Evolutionary conservation across 2,797 vertebrate genomes (phyloP).

Genomic region (Salmo trutta): DNA sequence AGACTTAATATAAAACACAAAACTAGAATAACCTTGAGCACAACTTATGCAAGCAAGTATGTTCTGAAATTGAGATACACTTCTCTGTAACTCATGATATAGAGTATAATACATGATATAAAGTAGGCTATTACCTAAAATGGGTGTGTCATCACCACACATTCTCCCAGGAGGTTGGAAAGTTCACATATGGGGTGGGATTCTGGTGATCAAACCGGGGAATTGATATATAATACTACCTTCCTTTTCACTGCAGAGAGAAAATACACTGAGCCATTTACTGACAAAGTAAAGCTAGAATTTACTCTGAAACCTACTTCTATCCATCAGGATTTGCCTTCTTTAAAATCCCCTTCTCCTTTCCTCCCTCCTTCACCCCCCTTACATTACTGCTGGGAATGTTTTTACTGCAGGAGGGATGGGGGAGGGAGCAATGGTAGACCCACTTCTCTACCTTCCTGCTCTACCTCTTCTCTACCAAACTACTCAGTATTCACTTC

Average conservation of each 20-base stretch:
- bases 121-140: too few species aligned
- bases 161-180: background rate
- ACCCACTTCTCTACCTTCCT: background rate
- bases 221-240: background rate
- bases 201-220: background rate
- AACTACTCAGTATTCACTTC: background rate
- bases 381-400: conserved; percentile 40
- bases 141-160: too few species aligned
- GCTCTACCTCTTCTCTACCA: conserved; percentile 9
- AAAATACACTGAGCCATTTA: background rate
- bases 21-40: too few species aligned
- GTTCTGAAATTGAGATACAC: too few species aligned
- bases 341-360: conserved; percentile 19
- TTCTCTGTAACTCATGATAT: too few species aligned
- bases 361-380: conserved; percentile 28
- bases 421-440: conserved; percentile 14
- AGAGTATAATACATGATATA: too few species aligned
- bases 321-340: conserved; percentile 18
- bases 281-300: background rate
- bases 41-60: too few species aligned
- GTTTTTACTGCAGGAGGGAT: conserved; percentile 46
- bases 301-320: conserved; percentile 2
- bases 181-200: background rate
- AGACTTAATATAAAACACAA: too few species aligned
- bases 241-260: background rate